Base-by-base conservation (phyloP, 2,888 invertebrate species). In the Pocota personata region DNA sequence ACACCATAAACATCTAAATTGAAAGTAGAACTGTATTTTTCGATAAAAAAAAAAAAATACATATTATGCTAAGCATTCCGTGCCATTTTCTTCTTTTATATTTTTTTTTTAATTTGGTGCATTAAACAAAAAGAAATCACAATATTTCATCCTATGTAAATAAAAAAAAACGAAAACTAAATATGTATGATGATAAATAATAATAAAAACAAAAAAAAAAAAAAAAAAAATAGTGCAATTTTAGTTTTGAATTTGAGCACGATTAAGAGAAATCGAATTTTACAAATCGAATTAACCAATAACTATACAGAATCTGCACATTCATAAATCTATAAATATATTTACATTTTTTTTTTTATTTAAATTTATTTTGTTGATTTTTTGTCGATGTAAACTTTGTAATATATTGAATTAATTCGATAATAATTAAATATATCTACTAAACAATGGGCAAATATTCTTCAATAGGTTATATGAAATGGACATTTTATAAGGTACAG, bases 181-280 rank as follows among this genome's bases (percentile, higher is more conserved):
- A 37, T 37, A 37, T 32, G 16, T 37, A 37, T 32, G 16, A 60
- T 43, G 19, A 62, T 46, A 67, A n/a, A 52, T 30, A 55, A 37
- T 27, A 27, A n/a, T n/a, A n/a, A n/a, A n/a, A n/a, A n/a, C n/a
- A n/a, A n/a, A n/a, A n/a, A n/a, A n/a, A 64, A 60, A 57, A 30
- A 55, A 50, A 40, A 27, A 57, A 21, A 32, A 55, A 16, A 71
- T 79, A 80, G 84, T 84, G 84, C 84, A 84, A 84, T 84, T 84
- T 76, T 46, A 19, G 69, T 75, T 80, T 80, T 43, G 27, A 80
- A 76, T 76, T 71, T 76, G 64, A 80, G 84, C 71, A 80, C 75
- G 64, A 55, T 57, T 73, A 73, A 71, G 19, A 46, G 24, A 79
- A 71, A 84, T 84, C 84, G 84, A 84, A 84, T 84, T 84, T 84